A percentile compares a stretch with the other conserved stretches of the same genome.
These are phyloP conservation scores for Caretta caretta DNA, from an alignment of 2,113 vertebrate genomes.

Conservation along the genomic window DNA sequence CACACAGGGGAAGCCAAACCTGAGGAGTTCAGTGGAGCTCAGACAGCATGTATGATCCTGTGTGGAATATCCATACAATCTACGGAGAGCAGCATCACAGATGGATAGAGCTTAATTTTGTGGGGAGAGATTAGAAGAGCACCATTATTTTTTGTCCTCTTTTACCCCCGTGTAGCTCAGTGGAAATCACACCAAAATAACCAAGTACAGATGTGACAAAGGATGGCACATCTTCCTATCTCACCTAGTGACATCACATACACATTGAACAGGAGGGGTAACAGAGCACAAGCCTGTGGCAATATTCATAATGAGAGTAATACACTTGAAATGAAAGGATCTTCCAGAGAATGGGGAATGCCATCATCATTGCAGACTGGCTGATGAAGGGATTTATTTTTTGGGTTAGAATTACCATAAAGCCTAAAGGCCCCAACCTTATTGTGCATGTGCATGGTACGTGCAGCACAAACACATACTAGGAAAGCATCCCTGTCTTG, in stretches of 20 bases:
- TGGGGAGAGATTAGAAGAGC: neutral
- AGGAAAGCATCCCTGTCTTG: neutral
- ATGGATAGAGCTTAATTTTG: neutral
- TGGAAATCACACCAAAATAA: neutral
- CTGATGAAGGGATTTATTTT: neutral
- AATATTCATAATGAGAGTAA: neutral
- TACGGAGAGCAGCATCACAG: neutral
- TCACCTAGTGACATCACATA: neutral
- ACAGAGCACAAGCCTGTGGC: neutral
- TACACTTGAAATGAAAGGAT: neutral
- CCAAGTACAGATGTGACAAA: neutral
- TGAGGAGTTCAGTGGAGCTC: neutral
- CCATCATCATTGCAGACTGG: neutral
- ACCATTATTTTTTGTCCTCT: neutral
- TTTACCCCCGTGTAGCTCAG: neutral
- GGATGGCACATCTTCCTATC: neutral
- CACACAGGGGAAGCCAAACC: neutral
- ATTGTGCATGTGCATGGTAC: rapidly evolving
- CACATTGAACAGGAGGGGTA: neutral
- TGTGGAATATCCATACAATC: neutral
- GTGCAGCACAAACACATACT: neutral
- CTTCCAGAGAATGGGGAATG: neutral
- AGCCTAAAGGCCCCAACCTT: neutral
- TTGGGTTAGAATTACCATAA: neutral
- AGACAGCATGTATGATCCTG: neutral